Percentiles rank a stretch among this genome's conserved stretches.
Evolutionary conservation across 1,140 invertebrate species (phyloP).

Genomic region (Myzus persicae): DNA sequence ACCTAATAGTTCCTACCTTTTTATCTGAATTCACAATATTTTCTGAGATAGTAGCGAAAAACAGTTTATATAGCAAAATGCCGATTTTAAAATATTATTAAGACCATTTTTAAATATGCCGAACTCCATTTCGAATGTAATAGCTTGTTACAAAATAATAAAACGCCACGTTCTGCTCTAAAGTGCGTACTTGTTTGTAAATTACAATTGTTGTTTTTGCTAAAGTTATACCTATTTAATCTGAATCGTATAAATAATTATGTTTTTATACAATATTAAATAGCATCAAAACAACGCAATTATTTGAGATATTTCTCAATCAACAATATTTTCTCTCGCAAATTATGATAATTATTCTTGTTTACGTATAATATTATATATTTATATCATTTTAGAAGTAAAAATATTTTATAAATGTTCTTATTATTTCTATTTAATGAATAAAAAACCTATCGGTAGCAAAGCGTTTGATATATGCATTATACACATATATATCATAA

Average conservation of each 20-base stretch:
- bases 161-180: background rate
- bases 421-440: background rate
- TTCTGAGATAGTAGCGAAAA: background rate
- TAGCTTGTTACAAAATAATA: background rate
- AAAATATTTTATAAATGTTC: no score
- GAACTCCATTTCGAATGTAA: background rate
- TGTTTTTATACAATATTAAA: background rate
- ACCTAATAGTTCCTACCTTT: background rate
- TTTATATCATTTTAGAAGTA: background rate
- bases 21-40: background rate
- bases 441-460: background rate
- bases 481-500: no score
- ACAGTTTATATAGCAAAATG: background rate
- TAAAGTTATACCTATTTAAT: background rate
- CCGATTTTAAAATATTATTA: background rate
- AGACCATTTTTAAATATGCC: background rate
- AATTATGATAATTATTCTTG: background rate
- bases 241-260: background rate
- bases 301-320: background rate
- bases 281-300: background rate
- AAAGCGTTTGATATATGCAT: no score
- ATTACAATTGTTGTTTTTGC: background rate
- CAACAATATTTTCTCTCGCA: background rate
- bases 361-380: background rate
- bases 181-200: background rate